These are phyloP conservation scores for Aspidiotus destructor DNA, from an alignment of 2,888 invertebrate genomes.

Conservation along the genomic window DNA sequence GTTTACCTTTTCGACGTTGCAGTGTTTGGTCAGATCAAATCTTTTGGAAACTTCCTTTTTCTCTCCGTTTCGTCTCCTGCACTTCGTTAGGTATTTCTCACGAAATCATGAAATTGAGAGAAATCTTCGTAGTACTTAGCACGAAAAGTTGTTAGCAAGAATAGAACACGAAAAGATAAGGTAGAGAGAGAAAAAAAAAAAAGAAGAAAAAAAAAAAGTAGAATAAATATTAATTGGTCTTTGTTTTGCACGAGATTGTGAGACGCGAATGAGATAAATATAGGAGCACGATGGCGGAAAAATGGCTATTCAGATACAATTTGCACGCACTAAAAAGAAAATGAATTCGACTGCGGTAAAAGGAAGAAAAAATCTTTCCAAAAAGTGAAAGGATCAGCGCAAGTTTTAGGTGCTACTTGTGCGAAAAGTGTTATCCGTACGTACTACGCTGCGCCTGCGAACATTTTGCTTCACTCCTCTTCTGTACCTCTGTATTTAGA, in stretches of 20 bases:
- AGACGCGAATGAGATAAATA: neutral
- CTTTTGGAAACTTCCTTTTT: no score
- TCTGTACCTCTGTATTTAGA: neutral
- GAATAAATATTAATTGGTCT: neutral
- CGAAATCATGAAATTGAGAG: no score
- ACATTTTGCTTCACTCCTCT: slow-evolving; percentile 21
- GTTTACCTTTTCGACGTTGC: no score
- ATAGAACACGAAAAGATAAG: no score
- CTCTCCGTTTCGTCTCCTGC: no score
- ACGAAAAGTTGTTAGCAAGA: no score
- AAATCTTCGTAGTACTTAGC: no score
- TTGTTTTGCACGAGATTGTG: neutral
- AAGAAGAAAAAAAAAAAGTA: neutral
- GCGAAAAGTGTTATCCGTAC: slow-evolving; percentile 4
- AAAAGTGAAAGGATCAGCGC: slow-evolving; percentile 14
- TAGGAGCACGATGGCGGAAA: neutral
- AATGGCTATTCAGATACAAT: neutral
- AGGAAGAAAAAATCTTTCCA: slow-evolving; percentile 9
- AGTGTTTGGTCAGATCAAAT: no score
- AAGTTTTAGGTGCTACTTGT: slow-evolving; percentile 13
- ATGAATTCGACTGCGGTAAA: neutral
- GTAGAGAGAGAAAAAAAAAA: neutral
- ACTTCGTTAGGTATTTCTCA: no score
- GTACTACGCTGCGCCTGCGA: slow-evolving; percentile 19
- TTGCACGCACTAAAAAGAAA: neutral